Base-by-base conservation (phyloP, 2,113 vertebrate genomes). In the Columbina picui region DNA sequence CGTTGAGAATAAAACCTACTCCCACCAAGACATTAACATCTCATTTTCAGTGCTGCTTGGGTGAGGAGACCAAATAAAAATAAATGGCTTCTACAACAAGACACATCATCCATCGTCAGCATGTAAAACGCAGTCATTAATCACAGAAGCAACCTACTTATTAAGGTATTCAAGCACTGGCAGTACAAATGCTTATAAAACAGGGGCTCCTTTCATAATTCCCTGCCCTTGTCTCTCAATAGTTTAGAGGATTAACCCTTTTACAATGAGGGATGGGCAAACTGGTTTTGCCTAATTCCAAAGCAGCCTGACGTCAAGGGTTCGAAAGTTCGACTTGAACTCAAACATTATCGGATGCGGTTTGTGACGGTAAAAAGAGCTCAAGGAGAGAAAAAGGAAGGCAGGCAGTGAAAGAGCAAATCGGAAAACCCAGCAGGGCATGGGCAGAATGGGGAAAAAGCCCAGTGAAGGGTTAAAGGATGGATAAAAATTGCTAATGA, bases 281-380 rank as follows among this genome's bases (percentile, higher is more conserved):
- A 97, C 93, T 90, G 90, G 93, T 96, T 96, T 74, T 96, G 82
- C 95, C 94, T 93, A 97, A 96, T 97, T 97, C 97, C 96, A 94
- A 88, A 86, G 74, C 53, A 45, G 69, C 55, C 34, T 55, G 70
- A 96, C 89, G 65, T 94, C 94, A 93, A 1, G 57, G 79, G 93
- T 96, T 97, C 93, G 89, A 97, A 97, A 95, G 96, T 95, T 96
- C 95, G 69, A 34, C 87, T 63, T 80, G 77, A 96, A 90, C 87
- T 93, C 41, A 1, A 69, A 68, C 11, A 12, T 36, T 36, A 49
- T 55, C 64, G 43, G 69, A 73, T 50, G 65, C 61, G 22, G 61
- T 22, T 91, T 71, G 80, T 67, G 61, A 25, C 17, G 14, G 59
- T 25, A 21, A 49, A 47, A n/a, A 23, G 16, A 67, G 38, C 76